Percentiles rank a stretch among this genome's conserved stretches.
Conservation (phyloP, 2,113 vertebrate species). For the Prochilodus magdalenae region DNA sequence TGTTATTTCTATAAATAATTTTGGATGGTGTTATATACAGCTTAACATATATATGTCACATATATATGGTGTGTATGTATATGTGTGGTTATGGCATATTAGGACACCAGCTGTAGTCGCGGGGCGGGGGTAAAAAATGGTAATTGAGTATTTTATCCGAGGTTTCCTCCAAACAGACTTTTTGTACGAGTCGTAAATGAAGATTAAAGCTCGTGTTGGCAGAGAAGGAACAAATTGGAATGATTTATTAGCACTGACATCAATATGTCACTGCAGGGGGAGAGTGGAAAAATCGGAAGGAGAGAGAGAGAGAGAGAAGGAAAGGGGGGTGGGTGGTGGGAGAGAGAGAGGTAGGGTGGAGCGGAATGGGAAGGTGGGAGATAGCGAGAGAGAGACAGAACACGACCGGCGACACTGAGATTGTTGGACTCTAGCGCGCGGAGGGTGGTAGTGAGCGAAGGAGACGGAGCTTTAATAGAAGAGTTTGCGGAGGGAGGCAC, state of each 20-base stretch:
- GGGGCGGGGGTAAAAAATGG: constrained; percentile 72
- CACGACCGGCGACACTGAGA: too few relatives aligned
- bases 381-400: too few relatives aligned
- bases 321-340: constrained; percentile 55
- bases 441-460: too few relatives aligned
- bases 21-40: too few relatives aligned
- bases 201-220: constrained; percentile 87
- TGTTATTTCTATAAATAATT: too few relatives aligned
- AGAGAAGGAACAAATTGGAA: constrained; percentile 84
- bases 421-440: too few relatives aligned
- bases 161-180: constrained; percentile 81
- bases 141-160: constrained; percentile 89
- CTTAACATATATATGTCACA: constrained; percentile 38
- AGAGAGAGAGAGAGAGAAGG: constrained; percentile 20
- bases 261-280: constrained; percentile 79
- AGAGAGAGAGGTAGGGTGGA: constrained; percentile 32
- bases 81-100: constrained; percentile 63
- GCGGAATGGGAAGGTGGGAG: constrained; percentile 54
- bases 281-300: constrained; percentile 38
- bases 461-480: too few relatives aligned
- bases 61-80: constrained; percentile 59
- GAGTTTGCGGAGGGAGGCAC: too few relatives aligned
- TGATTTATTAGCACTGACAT: constrained; percentile 86
- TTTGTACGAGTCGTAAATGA: constrained; percentile 81
- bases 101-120: constrained; percentile 72